These are phyloP conservation scores for Podiceps cristatus DNA, from an alignment of 2,113 vertebrate genomes.

Conservation along the genomic window DNA sequence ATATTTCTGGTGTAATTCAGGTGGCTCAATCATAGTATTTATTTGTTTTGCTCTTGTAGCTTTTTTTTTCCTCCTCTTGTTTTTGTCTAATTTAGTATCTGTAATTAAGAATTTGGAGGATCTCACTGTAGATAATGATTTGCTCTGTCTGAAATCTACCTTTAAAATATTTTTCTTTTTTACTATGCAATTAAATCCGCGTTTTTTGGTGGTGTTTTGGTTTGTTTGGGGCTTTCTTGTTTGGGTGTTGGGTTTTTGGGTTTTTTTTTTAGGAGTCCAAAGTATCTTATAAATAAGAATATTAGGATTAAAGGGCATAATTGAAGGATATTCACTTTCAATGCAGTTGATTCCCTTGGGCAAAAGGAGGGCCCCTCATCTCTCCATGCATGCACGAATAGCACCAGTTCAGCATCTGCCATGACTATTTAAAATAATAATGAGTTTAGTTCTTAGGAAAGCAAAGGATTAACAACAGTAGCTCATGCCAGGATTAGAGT, in stretches of 20 bases:
- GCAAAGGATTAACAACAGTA: background rate
- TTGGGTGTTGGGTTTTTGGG: too few species aligned
- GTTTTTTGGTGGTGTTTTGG: too few species aligned
- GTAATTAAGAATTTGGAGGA: background rate
- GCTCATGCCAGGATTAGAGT: background rate
- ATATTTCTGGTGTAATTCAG: background rate
- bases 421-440: conserved; percentile 9
- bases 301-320: background rate
- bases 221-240: too few species aligned
- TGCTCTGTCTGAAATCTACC: background rate
- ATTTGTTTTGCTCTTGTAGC: background rate
- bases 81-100: background rate
- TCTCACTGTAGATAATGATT: background rate
- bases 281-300: background rate
- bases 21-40: background rate
- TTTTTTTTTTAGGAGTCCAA: background rate
- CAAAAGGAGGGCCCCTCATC: background rate
- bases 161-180: background rate
- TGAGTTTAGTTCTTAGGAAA: conserved; percentile 1
- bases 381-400: background rate
- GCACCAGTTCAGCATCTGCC: conserved; percentile 12
- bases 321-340: background rate
- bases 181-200: too few species aligned
- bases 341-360: background rate
- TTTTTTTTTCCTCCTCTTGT: background rate